phyloP scores from a whole-genome alignment of 2,113 vertebrate genomes.

The Paracanthobrama guichenoti region DNA sequence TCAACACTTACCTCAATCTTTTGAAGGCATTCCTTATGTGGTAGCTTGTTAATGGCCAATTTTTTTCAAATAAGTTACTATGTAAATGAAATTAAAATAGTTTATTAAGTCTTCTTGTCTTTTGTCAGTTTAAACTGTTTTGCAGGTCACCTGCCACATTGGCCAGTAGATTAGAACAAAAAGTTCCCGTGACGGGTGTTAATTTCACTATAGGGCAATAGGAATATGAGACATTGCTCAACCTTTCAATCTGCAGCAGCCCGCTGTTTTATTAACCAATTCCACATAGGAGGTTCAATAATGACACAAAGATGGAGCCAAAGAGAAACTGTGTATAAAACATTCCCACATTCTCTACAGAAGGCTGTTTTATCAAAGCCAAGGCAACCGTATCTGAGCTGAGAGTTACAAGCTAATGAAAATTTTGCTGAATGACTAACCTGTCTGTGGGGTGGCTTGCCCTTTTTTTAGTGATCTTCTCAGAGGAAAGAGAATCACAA shows the following conservation, averaged over 20 bases:
- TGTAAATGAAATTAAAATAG: background rate
- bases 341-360: slow-evolving; percentile 37
- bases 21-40: background rate
- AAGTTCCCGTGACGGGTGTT: background rate
- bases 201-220: background rate
- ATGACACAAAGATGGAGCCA: slow-evolving; percentile 35
- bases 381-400: slow-evolving; percentile 67
- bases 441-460: slow-evolving; percentile 65
- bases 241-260: slow-evolving; percentile 38
- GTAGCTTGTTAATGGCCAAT: background rate
- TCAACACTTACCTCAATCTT: background rate
- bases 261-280: slow-evolving; percentile 16
- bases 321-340: slow-evolving; percentile 41
- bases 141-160: background rate
- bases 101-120: background rate
- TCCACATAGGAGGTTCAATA: slow-evolving; percentile 43
- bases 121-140: background rate
- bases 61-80: background rate
- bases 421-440: slow-evolving; percentile 60
- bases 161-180: background rate
- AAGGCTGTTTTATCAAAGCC: slow-evolving; percentile 62
- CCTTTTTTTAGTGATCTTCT: slow-evolving; percentile 15
- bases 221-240: slow-evolving; percentile 44
- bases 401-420: slow-evolving; percentile 72
- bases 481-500: background rate